Percentiles rank a stretch among this genome's conserved stretches.
Evolutionary conservation across 2,797 vertebrate genomes (phyloP).

Genomic region (Alcedo atthis): DNA sequence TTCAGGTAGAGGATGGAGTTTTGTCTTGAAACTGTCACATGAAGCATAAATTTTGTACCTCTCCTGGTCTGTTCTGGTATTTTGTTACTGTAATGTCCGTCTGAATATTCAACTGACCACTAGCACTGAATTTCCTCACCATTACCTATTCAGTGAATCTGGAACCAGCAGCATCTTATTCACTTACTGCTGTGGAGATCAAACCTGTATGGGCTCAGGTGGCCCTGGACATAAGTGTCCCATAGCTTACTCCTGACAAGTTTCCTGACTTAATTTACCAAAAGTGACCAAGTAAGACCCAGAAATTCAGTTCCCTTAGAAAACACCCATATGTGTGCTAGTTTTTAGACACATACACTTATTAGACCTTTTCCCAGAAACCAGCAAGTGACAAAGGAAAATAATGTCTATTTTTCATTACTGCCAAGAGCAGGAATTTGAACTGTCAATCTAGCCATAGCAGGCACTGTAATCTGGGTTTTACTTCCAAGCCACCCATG

Average conservation of each 20-base stretch:
- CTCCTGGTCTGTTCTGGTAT: background rate
- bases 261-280: background rate
- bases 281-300: background rate
- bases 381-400: background rate
- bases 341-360: background rate
- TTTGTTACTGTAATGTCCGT: background rate
- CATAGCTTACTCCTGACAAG: background rate
- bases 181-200: background rate
- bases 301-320: background rate
- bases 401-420: background rate
- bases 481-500: background rate
- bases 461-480: background rate
- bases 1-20: background rate
- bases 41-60: background rate
- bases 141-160: background rate
- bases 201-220: background rate
- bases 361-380: background rate
- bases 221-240: background rate
- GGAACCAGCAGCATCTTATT: background rate
- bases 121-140: background rate
- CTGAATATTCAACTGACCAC: background rate
- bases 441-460: background rate
- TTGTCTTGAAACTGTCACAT: background rate
- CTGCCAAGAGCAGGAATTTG: background rate
- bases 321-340: background rate